Conservation (phyloP, 2,113 vertebrate species). For the Vicugna pacos region DNA sequence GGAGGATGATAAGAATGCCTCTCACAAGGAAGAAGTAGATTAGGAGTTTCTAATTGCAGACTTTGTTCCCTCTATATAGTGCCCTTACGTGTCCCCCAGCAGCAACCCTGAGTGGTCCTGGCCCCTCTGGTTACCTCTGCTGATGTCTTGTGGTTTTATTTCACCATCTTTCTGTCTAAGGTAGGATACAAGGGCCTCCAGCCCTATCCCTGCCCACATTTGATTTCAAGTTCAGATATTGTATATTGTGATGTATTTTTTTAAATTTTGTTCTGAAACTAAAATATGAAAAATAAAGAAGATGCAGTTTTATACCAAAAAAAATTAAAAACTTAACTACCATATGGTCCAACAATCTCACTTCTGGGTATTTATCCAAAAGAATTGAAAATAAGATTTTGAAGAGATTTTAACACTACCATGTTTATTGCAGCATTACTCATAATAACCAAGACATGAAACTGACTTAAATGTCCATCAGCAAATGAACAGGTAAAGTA, state of each 20-base stretch:
- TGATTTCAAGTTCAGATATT: constrained; percentile 65
- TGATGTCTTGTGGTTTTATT: constrained; percentile 40
- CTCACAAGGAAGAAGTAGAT: constrained; percentile 96
- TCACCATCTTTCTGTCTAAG: constrained; percentile 28
- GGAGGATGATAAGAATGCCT: constrained; percentile 94
- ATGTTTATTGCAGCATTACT: neutral
- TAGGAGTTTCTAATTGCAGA: constrained; percentile 81
- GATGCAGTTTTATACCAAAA: neutral
- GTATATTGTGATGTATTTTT: constrained; percentile 56
- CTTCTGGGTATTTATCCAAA: neutral
- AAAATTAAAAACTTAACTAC: neutral
- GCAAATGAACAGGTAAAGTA: neutral
- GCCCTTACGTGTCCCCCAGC: neutral
- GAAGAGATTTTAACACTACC: neutral
- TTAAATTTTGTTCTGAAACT: constrained; percentile 79
- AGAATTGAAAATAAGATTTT: constrained; percentile 3
- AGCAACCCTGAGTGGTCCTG: neutral
- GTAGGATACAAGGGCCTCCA: constrained; percentile 54
- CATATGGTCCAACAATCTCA: neutral
- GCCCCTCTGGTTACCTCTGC: constrained; percentile 35
- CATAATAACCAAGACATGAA: neutral
- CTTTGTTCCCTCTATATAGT: constrained; percentile 58
- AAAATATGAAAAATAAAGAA: constrained; percentile 81
- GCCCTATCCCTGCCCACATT: neutral
- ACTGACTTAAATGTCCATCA: neutral